A percentile compares a stretch with the other conserved stretches of the same genome.
phyloP scores from a whole-genome alignment of 1,140 invertebrate species.

The Magallana angulata region DNA sequence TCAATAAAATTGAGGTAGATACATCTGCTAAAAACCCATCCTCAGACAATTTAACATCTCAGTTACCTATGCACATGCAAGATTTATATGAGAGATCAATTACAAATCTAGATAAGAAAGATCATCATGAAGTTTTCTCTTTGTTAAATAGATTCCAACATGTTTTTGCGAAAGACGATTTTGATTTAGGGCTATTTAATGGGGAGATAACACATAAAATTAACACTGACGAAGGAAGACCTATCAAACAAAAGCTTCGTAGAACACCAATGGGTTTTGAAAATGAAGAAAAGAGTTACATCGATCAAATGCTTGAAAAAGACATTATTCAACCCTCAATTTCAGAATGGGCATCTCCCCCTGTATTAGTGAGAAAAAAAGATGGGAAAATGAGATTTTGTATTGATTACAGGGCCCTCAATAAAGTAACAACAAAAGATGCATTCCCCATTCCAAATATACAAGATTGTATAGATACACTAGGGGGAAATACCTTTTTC shows the following conservation, averaged over 20 bases:
- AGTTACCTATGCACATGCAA: neutral
- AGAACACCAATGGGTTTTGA: slow-evolving; percentile 41
- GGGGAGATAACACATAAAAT: slow-evolving; percentile 40
- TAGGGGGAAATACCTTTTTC: too few relatives aligned
- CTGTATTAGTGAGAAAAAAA: slow-evolving; percentile 40
- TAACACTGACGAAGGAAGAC: neutral
- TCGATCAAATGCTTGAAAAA: slow-evolving; percentile 41
- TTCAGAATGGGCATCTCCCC: slow-evolving; percentile 50
- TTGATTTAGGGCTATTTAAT: slow-evolving; percentile 39
- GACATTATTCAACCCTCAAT: slow-evolving; percentile 34
- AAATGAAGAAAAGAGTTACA: slow-evolving; percentile 33
- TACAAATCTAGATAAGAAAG: neutral
- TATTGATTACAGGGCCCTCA: too few relatives aligned
- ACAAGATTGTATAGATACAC: too few relatives aligned
- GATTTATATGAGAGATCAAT: slow-evolving; percentile 8
- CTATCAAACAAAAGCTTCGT: neutral
- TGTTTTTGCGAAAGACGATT: slow-evolving; percentile 36
- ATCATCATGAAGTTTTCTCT: slow-evolving; percentile 17
- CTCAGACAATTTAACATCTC: too few relatives aligned
- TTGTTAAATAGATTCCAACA: slow-evolving; percentile 32
- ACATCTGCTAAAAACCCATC: neutral
- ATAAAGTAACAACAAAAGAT: too few relatives aligned
- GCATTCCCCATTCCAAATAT: too few relatives aligned
- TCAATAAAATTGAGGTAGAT: neutral
- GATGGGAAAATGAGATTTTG: slow-evolving; percentile 44